Percentiles rank a stretch among this genome's conserved stretches.
Evolutionary conservation across 1,140 invertebrate species (phyloP).

Genomic region (Drosophila bifasciata): DNA sequence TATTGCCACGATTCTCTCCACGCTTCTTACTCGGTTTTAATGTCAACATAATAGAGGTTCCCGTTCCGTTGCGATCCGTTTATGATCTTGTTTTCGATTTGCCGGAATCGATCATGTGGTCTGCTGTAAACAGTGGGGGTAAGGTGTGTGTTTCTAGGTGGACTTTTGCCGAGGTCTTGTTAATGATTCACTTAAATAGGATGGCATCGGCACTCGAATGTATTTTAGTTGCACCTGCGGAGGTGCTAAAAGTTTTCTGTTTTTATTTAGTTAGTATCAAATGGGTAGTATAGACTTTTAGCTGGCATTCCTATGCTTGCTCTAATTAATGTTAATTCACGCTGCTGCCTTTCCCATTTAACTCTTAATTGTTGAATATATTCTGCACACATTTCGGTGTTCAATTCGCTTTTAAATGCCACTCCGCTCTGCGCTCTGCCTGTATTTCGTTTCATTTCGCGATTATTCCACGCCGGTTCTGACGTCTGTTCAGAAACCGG

Average conservation of each 20-base stretch:
- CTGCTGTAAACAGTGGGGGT: conserved; percentile 23
- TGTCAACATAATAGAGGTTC: no score
- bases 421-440: neutral
- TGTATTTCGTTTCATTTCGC: conserved; percentile 34
- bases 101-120: conserved; percentile 41
- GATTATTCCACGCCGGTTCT: neutral
- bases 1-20: conserved; percentile 40
- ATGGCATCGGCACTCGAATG: conserved; percentile 11
- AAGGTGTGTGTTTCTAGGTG: conserved; percentile 54
- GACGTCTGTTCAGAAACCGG: conserved; percentile 31
- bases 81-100: conserved; percentile 72
- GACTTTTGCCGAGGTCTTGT: conserved; percentile 31
- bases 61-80: conserved; percentile 16
- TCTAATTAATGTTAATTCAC: conserved; percentile 74
- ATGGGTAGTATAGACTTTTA: conserved; percentile 13
- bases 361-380: conserved; percentile 52
- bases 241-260: conserved; percentile 52
- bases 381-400: conserved; percentile 30
- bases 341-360: conserved; percentile 43
- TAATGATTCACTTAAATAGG: conserved; percentile 65
- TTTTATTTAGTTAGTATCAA: conserved; percentile 14
- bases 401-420: conserved; percentile 32
- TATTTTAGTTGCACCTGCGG: conserved; percentile 30
- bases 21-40: neutral
- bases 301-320: conserved; percentile 13